Percentiles rank a stretch among this genome's conserved stretches.
Conservation (phyloP, 2,113 vertebrate species). For the Talpa occidentalis region DNA sequence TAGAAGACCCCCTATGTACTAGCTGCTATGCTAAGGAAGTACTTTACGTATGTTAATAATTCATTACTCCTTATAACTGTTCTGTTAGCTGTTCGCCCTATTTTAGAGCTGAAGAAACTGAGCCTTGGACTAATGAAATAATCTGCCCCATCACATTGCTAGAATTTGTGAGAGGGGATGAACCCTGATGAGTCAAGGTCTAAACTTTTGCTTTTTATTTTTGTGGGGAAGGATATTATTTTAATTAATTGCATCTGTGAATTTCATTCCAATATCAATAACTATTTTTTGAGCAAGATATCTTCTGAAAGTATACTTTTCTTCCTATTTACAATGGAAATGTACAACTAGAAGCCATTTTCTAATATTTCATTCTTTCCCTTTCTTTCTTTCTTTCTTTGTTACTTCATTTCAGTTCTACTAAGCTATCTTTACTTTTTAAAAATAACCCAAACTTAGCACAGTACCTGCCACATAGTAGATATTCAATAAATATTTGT, state of each 20-base stretch:
- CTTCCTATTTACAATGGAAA: not conserved
- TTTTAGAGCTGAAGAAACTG: constrained; percentile 14
- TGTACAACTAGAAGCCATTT: not conserved
- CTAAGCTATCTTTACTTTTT: not conserved
- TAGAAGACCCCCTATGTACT: not conserved
- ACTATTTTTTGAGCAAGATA: not conserved
- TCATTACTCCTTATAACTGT: not conserved
- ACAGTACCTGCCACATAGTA: too few relatives aligned
- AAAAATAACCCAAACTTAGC: not conserved
- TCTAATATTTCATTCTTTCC: not conserved
- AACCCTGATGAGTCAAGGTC: not conserved
- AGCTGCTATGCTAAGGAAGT: not conserved
- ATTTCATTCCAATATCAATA: not conserved
- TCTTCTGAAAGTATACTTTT: not conserved
- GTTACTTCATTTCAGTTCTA: not conserved
- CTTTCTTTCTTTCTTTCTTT: not conserved
- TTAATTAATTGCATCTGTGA: constrained; percentile 23
- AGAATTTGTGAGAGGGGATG: not conserved
- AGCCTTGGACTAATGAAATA: not conserved
- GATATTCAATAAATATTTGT: not conserved
- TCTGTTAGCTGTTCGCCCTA: not conserved
- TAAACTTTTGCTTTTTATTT: constrained; percentile 6
- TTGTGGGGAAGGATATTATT: not conserved
- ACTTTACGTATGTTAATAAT: not conserved
- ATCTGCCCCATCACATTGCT: not conserved